Base-by-base conservation (phyloP, 2,797 vertebrate genomes). In the Poecilia velifera region DNA sequence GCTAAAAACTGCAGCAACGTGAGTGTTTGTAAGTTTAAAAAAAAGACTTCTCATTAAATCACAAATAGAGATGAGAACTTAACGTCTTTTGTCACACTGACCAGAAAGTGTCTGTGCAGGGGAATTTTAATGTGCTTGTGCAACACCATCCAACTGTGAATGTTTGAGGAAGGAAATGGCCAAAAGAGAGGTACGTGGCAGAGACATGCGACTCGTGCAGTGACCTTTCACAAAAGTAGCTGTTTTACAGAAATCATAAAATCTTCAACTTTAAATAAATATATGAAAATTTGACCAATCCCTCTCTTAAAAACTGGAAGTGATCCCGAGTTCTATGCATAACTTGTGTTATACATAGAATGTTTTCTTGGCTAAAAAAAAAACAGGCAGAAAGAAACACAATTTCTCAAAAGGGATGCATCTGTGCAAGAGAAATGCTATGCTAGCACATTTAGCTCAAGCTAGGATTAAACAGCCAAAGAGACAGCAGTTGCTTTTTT, bases 111-210 rank as follows among this genome's bases (percentile, higher is more conserved):
- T 47, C 25, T 59, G 10, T 47, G 73, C 34, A 62, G 8, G 59
- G 39, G n/a, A 57, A 72, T 74, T 72, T 59, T 1, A 57, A 45
- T 18, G 28, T 46, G 39, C 70, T 85, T 87, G 14, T 22, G 53
- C 82, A 88, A 86, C 76, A 71, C 66, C 10, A 47, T 82, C 39
- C 6, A 12, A 14, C 43, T 79, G 66, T 72, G 28, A 53, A 22
- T 28, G 45, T 82, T 83, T 82, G 87, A 91, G 91, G 90, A 90
- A 91, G 93, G 89, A 90, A 92, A 77, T 36, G 3, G 12, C 70
- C 6, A 31, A 80, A 45, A 55, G 82, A 89, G 82, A 89, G 83
- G 84, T 80, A 8, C 22, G 34, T 73, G 13, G 31, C n/a, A 64
- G 76, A 84, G 82, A 53, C 85, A 43, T 31, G 10, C 34, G 57